Evolutionary conservation across 1,140 invertebrate species (phyloP).

Genomic region (Zaprionus nigranus): DNA sequence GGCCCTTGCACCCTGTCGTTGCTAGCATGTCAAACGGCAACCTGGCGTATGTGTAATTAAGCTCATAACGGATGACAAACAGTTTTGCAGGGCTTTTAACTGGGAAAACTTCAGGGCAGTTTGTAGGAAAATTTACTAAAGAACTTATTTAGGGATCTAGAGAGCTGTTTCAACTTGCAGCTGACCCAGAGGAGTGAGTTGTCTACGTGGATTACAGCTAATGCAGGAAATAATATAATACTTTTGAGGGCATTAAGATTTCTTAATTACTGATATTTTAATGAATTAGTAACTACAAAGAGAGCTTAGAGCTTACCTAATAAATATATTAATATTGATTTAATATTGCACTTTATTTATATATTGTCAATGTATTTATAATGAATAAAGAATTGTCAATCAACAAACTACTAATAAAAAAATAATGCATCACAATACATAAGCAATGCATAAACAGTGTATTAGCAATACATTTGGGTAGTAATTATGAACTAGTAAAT

Average conservation of each 20-base stretch:
- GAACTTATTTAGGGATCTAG: neutral
- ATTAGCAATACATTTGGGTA: no score
- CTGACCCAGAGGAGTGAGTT: neutral
- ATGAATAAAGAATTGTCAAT: no score
- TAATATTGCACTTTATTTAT: no score
- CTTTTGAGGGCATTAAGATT: neutral
- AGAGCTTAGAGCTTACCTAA: neutral
- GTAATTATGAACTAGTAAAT: no score
- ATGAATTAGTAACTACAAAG: no score
- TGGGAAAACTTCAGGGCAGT: neutral
- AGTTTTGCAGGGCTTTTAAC: neutral
- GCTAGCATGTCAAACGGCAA: conserved; percentile 61
- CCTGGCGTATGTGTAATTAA: conserved; percentile 75
- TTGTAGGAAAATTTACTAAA: neutral
- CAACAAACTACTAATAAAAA: no score
- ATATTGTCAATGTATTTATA: no score
- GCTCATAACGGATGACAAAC: conserved; percentile 37
- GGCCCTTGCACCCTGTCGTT: neutral
- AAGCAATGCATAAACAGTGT: no score
- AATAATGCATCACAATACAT: no score
- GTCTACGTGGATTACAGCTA: neutral
- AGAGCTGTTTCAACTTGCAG: neutral
- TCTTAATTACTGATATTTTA: no score
- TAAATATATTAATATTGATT: neutral
- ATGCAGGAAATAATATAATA: neutral